These are phyloP conservation scores for Chelon labrosus DNA, from an alignment of 2,797 vertebrate species.

Conservation along the genomic window DNA sequence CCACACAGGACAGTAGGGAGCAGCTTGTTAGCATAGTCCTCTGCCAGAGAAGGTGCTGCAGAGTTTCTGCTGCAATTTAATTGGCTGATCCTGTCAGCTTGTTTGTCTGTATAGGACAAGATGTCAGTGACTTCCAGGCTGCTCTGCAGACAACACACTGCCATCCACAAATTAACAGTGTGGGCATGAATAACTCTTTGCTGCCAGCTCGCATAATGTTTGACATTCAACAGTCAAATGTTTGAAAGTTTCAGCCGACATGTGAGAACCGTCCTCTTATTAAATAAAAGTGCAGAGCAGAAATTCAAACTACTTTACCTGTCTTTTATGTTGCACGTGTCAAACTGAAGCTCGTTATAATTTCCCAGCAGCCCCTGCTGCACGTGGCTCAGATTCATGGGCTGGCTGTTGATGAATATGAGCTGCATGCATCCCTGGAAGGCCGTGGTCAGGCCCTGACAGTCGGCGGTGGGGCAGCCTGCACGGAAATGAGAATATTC, in stretches of 20 bases:
- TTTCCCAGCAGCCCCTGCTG: slow-evolving; percentile 94
- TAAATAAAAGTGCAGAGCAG: slow-evolving; percentile 16
- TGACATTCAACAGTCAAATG: slow-evolving; percentile 24
- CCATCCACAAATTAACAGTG: slow-evolving; percentile 63
- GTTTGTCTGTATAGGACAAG: slow-evolving; percentile 70
- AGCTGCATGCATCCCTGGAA: slow-evolving; percentile 98
- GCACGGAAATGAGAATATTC: slow-evolving; percentile 3
- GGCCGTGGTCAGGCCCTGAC: slow-evolving; percentile 87
- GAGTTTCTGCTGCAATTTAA: slow-evolving; percentile 70
- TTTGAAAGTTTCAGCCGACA: not conserved
- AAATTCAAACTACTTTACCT: slow-evolving; percentile 84
- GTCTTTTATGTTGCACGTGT: slow-evolving; percentile 97
- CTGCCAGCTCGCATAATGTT: slow-evolving; percentile 50
- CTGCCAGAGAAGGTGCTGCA: slow-evolving; percentile 56
- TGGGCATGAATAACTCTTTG: slow-evolving; percentile 32
- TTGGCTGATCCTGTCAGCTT: slow-evolving; percentile 76
- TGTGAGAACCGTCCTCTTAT: slow-evolving; percentile 5
- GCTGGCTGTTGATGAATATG: slow-evolving; percentile 94
- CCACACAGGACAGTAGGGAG: slow-evolving; percentile 65
- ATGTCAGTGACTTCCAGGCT: slow-evolving; percentile 71
- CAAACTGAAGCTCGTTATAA: slow-evolving; percentile 94
- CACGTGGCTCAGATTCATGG: slow-evolving; percentile 91
- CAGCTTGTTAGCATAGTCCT: slow-evolving; percentile 79
- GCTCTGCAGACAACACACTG: slow-evolving; percentile 49
- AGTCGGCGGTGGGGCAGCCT: slow-evolving; percentile 92